Percentiles rank a stretch among this genome's conserved stretches.
phyloP scores from a whole-genome alignment of 1,140 invertebrate species.

The Bombus picipes region DNA sequence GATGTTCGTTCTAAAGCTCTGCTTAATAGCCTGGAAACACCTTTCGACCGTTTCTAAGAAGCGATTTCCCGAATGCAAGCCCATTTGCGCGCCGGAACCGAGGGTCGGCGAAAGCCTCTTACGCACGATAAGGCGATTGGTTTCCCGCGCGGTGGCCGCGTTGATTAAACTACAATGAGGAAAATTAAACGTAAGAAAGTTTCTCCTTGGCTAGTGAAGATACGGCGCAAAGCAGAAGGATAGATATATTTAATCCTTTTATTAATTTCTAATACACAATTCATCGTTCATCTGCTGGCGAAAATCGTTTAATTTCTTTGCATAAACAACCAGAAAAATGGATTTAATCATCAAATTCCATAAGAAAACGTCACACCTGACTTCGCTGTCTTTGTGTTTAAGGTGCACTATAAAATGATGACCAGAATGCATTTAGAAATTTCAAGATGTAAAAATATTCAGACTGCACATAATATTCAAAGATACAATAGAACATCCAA shows the following conservation, averaged over 20 bases:
- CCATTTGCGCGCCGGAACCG: constrained; percentile 13
- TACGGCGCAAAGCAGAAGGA: not conserved
- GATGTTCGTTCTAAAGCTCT: not conserved
- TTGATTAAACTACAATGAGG: constrained; percentile 55
- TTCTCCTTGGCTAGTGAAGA: not conserved
- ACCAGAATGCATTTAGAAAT: too few species aligned
- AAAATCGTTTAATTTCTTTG: too few species aligned
- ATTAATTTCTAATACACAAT: too few species aligned
- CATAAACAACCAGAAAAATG: too few species aligned
- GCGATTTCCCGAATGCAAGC: constrained; percentile 20
- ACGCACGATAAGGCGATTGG: constrained; percentile 43
- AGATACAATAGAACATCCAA: not conserved
- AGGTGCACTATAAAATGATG: too few species aligned
- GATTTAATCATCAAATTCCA: too few species aligned
- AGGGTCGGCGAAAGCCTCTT: constrained; percentile 6
- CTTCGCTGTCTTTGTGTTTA: too few species aligned
- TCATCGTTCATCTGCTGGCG: too few species aligned
- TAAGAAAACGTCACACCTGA: too few species aligned
- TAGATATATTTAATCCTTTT: too few species aligned
- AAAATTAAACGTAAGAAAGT: constrained; percentile 41
- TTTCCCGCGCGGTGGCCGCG: constrained; percentile 5
- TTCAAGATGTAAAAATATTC: not conserved
- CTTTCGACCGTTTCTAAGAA: constrained; percentile 7
- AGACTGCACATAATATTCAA: not conserved
- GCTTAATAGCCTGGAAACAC: constrained; percentile 43